Conservation (phyloP, 2,888 invertebrate species). For the Oegoconia quadripuncta region DNA sequence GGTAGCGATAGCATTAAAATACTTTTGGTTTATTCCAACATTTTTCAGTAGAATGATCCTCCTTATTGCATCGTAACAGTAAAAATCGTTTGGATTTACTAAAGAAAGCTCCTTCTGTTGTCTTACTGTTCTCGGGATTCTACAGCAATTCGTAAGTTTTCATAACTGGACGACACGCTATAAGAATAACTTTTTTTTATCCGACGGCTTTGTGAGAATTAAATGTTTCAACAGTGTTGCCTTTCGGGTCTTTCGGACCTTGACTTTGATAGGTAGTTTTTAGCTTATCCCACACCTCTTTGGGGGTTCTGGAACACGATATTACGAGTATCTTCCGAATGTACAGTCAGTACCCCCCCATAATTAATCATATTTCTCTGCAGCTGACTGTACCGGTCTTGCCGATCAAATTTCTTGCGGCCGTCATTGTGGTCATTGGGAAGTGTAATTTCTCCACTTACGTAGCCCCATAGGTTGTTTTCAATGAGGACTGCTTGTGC, state of each 20-base stretch:
- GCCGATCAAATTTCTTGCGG: neutral
- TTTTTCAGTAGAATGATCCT: neutral
- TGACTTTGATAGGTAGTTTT: constrained; percentile 39
- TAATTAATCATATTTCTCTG: too few species aligned
- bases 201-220: constrained; percentile 35
- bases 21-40: constrained; percentile 6
- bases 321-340: constrained; percentile 11
- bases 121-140: constrained; percentile 37
- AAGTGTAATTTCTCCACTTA: neutral
- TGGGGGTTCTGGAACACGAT: constrained; percentile 27
- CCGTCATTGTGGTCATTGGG: neutral
- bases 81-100: neutral
- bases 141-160: constrained; percentile 40
- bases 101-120: constrained; percentile 2
- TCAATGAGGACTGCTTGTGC: constrained; percentile 5
- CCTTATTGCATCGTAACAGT: constrained; percentile 8
- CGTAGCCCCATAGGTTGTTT: neutral
- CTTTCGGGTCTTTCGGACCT: constrained; percentile 46
- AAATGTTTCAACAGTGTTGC: constrained; percentile 46
- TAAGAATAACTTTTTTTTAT: constrained; percentile 37
- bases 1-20: too few species aligned
- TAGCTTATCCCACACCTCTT: constrained; percentile 42
- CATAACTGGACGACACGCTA: constrained; percentile 33
- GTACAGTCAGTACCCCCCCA: too few species aligned
- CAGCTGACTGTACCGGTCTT: too few species aligned